Evolutionary conservation across 2,888 invertebrate species (phyloP).

Genomic region (Nudaria mundana): DNA sequence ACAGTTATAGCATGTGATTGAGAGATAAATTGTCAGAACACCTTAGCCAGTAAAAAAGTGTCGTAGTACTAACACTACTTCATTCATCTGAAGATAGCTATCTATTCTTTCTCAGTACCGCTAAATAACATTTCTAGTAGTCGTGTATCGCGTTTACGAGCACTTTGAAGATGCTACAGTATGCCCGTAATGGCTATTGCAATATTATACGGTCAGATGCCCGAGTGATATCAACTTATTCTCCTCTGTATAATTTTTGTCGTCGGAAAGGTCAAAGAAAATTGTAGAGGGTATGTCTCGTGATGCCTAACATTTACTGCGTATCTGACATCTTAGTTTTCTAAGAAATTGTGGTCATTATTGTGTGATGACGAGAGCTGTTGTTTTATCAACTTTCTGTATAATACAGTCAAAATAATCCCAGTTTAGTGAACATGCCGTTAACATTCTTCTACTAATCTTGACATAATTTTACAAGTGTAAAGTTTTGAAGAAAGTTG

Average conservation of each 20-base stretch:
- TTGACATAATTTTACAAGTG: slow-evolving; percentile 5
- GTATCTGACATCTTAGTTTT: slow-evolving; percentile 63
- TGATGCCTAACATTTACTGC: slow-evolving; percentile 58
- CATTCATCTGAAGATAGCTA: slow-evolving; percentile 72
- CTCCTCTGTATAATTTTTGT: slow-evolving; percentile 71
- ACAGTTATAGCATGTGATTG: slow-evolving; percentile 55
- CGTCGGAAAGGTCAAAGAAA: slow-evolving; percentile 69
- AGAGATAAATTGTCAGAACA: slow-evolving; percentile 72
- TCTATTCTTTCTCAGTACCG: slow-evolving; percentile 75
- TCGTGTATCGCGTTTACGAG: slow-evolving; percentile 76
- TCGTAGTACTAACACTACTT: slow-evolving; percentile 60
- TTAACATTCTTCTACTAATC: slow-evolving; percentile 23
- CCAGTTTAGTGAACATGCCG: slow-evolving; percentile 38
- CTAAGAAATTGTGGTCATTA: slow-evolving; percentile 55
- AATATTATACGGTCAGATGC: slow-evolving; percentile 76
- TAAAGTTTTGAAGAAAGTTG: slow-evolving; percentile 3
- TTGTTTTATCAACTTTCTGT: slow-evolving; percentile 41
- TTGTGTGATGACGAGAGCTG: slow-evolving; percentile 36
- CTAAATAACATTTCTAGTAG: slow-evolving; percentile 79
- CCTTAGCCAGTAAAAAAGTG: slow-evolving; percentile 69
- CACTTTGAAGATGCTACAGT: slow-evolving; percentile 74
- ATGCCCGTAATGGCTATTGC: slow-evolving; percentile 75
- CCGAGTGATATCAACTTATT: slow-evolving; percentile 69
- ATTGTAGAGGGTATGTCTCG: slow-evolving; percentile 55
- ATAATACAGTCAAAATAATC: slow-evolving; percentile 40